Evolutionary conservation across 2,888 invertebrate genomes (phyloP).

Genomic region (Geophilus truncorum): DNA sequence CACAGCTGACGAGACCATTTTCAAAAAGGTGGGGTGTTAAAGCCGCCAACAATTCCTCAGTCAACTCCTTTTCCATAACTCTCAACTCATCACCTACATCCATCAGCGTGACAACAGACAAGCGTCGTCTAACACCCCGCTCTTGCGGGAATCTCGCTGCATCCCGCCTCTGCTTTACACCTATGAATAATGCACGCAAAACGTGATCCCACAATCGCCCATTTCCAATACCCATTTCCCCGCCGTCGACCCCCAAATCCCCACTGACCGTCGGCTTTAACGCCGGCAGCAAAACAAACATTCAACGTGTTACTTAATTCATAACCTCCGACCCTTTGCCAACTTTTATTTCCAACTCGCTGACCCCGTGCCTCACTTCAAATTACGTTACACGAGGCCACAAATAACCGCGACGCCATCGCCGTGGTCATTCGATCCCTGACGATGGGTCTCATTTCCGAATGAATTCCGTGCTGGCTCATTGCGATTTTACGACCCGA

Average conservation of each 20-base stretch:
- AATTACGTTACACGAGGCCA: constrained; percentile 20
- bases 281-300: neutral
- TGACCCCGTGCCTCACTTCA: neutral
- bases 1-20: constrained; percentile 17
- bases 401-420: constrained; percentile 8
- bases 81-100: neutral
- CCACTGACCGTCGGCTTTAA: neutral
- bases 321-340: neutral
- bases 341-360: neutral
- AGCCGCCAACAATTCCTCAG: neutral
- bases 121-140: neutral
- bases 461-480: constrained; percentile 17
- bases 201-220: neutral
- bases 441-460: constrained; percentile 18
- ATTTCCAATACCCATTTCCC: neutral
- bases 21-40: constrained; percentile 5
- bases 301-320: neutral
- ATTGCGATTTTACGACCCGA: constrained; percentile 6
- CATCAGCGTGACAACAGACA: neutral
- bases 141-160: neutral
- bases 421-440: neutral
- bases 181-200: neutral
- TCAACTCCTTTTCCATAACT: constrained; percentile 1
- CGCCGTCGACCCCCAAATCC: neutral
- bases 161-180: neutral